Evolutionary conservation across 2,113 vertebrate species (phyloP), one percentile per base, ranked within the genome.

Genomic region (Misgurnus mizolepis): DNA sequence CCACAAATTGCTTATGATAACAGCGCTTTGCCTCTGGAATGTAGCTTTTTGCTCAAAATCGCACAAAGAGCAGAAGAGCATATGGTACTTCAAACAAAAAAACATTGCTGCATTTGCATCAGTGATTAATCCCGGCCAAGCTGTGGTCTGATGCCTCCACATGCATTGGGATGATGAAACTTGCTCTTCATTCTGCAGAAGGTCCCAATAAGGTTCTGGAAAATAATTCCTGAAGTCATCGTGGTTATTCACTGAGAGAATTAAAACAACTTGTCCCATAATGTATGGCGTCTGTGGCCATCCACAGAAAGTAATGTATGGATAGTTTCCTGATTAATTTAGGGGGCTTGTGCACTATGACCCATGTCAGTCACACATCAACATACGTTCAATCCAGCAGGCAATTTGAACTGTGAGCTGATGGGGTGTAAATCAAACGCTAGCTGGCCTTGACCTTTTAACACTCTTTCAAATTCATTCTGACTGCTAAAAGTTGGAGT

Each of bases 371-470:
- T 82, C 86, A 67, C 84, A 84, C 83, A 81, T 86, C 60, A 62
- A 86, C 84, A 82, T 64, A 22, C 47, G 40, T 40, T 78, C 75
- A 77, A 58, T 77, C 86, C 84, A 87, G 78, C n/a, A 83, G 78
- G 67, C 68, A 56, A 66, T 90, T 87, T 90, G 86, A 90, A 88
- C 87, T 85, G 80, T 83, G 86, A 80, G 41, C 78, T 80, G 81
- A 74, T 61, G 22, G 74, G 64, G 77, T 49, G 82, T 90, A 88
- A 89, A 90, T 91, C 89, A 85, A 65, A 82, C 79, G 82, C 22
- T 55, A 78, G 81, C 77, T 83, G 71, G 82, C 86, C 87, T 88
- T 88, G 88, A 89, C 89, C 90, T 91, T 88, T 84, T 86, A 80
- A 74, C 83, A n/a, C 85, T 86, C 89, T 85, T 86, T 87, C 84